Base-by-base conservation (phyloP, 2,113 vertebrate genomes). In the Grammatotria lemairii region DNA sequence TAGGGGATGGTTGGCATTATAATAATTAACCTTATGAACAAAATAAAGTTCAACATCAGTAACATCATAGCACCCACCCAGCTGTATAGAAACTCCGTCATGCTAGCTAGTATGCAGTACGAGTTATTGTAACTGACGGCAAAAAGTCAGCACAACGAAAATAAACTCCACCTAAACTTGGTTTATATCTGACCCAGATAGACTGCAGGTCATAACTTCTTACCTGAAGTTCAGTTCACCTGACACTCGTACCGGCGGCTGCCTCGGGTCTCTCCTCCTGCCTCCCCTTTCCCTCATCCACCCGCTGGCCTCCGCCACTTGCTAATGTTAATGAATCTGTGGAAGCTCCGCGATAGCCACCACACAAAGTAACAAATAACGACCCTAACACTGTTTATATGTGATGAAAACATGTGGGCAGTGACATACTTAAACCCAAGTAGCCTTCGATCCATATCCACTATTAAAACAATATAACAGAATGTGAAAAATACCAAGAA, bases 271-370 rank as follows among this genome's bases (percentile, higher is more conserved):
- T 33, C 31, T 33, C 31, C 31, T 33, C 7, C 31, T 33, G 7
- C 31, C 7, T 8, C 31, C 3, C 7, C 31, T 33, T 33, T 33
- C 31, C 31, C 31, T 33, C 31, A 8, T 33, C 31, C 31, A 33
- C 7, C 1, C 17, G 45, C 45, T 47, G 8, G 31, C 31, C 3
- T 33, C 21, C 53, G 23, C 21, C 1, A 55, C 21, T 26, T 8
- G 11, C 11, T 55, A 8, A 55, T 3, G 11, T 26, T 55, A 13
- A 0, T 55, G 54, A 55, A 26, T 55, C 54, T 55, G 54, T 26
- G 11, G 54, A 26, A 26, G 54, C 53, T 13, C 53, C 6, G 0
- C 4, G 2, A 55, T 0, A 8, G 11, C 11, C 53, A 8, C 54
- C 54, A 55, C 54, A 26, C 1, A 1, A 26, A 14, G 54, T 55